Evolutionary conservation across 2,797 vertebrate species (phyloP).

Genomic region (Molossus molossus): DNA sequence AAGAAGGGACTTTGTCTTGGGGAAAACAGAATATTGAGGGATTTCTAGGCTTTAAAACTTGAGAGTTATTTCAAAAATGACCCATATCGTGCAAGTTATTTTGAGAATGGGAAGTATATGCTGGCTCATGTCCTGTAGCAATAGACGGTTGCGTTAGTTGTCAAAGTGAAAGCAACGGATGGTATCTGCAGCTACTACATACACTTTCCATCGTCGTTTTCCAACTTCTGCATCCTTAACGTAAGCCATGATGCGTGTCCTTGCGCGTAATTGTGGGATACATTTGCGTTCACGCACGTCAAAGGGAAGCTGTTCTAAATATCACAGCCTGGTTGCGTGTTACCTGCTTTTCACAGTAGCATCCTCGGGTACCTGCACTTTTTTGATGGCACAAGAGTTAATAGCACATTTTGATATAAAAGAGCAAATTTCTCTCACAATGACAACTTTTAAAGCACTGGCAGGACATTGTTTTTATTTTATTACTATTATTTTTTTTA

Average conservation of each 20-base stretch:
- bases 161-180: neutral
- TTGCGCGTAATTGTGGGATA: neutral
- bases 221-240: constrained; percentile 12
- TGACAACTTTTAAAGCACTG: constrained; percentile 30
- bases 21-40: neutral
- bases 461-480: neutral
- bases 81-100: neutral
- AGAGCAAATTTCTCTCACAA: constrained; percentile 30
- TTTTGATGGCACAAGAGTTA: neutral
- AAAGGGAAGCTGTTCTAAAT: constrained; percentile 30
- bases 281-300: constrained; percentile 30
- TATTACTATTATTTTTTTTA: neutral
- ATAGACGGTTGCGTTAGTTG: neutral
- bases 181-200: neutral
- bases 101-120: neutral
- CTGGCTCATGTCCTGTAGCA: neutral
- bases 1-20: neutral
- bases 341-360: neutral
- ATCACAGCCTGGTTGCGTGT: fast-evolving
- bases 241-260: constrained; percentile 65
- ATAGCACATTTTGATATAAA: neutral
- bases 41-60: constrained; percentile 12
- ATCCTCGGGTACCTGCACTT: neutral
- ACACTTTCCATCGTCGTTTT: neutral
- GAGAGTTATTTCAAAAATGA: neutral